Evolutionary conservation across 2,113 vertebrate genomes (phyloP), one percentile per base, ranked within the genome.

Genomic region (Chloropsis cyanopogon): DNA sequence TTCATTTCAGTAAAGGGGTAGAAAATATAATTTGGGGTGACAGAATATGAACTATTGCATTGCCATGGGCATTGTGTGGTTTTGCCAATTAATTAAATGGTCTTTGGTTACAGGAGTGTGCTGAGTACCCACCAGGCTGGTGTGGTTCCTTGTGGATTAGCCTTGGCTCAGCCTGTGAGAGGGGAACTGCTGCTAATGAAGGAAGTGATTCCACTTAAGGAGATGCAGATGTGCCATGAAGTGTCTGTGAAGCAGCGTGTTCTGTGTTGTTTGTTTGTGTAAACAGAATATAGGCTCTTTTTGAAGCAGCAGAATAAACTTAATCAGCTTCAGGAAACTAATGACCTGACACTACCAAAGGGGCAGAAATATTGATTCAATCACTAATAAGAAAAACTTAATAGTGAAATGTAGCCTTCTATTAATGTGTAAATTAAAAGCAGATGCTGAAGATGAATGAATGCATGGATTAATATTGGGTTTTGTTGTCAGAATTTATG

Each of bases 401-500:
- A 86, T 86, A 82, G 88, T 53, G 71, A 93, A 93, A 90, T 86
- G 39, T 92, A 68, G 60, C 24, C 20, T 80, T 72, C 42, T 82
- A 88, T 96, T 85, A 89, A 95, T 69, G 93, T 81, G 94, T 95
- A 96, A 97, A 97, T 97, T 80, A 96, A 95, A 97, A 97, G 96
- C 97, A 97, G 91, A 95, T 95, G 97, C 95, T 86, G 53, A 91
- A 95, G 95, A 97, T 94, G 95, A 97, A 97, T 88, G 96, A 96
- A 95, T 92, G 94, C 76, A 29, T 59, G 93, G 88, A 95, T 97
- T 96, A 97, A 95, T 96, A 95, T 81, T 95, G 79, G 60, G 72
- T 95, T 97, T 95, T 97, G 96, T 97, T 97, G 97, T 98, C 97
- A 97, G 94, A 97, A 97, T 98, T 97, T 98, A 97, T 97, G 97